Base-by-base conservation (phyloP, 2,113 vertebrate genomes). In the Crotalus tigris region DNA sequence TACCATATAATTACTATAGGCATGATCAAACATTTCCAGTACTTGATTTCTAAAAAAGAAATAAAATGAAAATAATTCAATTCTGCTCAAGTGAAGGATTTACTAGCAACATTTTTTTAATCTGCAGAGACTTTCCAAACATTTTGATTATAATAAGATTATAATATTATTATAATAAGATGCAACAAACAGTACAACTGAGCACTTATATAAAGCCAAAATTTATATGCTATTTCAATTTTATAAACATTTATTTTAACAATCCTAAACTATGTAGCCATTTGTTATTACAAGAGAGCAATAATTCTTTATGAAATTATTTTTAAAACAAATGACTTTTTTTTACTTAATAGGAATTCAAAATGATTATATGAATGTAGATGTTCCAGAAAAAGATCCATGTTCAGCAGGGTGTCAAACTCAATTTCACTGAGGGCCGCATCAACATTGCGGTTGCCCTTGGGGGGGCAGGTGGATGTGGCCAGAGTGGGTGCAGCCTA, bases 11-110 rank as follows among this genome's bases (percentile, higher is more conserved):
- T 99, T 99, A 96, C 98, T 98, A 96, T 99, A 99, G 54, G 99
- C 99, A 95, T 99, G 99, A 97, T 99, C 99, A 97, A 99, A 99
- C 99, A 99, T 99, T 98, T 99, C 99, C 94, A 99, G 97, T 94
- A 99, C 99, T 98, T 99, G 99, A 97, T 98, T 98, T 97, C 99
- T 99, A 97, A 58, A 93, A 97, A 2, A 92, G 53, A 53, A 54
- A 93, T 46, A 95, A 8, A 95, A 29, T 93, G 46, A 95, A 29
- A 15, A 33, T 53, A 15, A 59, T 44, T 87, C 59, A 64, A 17
- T 61, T 55, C 29, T 69, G 12, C 4, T 17, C 8, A 64, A 8
- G 57, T 2, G 85, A 5, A 10, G 75, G 46, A 44, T 0, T 33
- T 46, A 23, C 53, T 55, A 39, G 69, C 33, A 81, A 81, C 2